phyloP scores from a whole-genome alignment of 2,888 invertebrate species.

The Mythimna ferrago region DNA sequence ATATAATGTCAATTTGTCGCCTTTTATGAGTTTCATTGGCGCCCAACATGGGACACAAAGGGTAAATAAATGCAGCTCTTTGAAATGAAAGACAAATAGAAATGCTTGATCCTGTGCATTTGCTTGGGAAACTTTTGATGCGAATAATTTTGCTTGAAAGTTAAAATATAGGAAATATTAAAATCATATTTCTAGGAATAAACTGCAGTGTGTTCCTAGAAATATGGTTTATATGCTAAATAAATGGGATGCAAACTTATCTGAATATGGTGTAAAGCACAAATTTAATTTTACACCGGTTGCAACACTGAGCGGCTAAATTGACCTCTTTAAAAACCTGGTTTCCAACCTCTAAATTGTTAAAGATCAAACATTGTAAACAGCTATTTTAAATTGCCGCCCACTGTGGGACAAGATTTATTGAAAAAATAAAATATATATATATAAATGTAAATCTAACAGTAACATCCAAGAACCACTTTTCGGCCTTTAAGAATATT shows the following conservation, averaged over 20 bases:
- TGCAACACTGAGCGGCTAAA: not conserved
- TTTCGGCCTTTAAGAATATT: not conserved
- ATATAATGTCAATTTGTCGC: conserved; percentile 78
- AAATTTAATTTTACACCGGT: not conserved
- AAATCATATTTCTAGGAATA: not conserved
- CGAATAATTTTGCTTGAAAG: not conserved
- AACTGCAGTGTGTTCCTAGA: not conserved
- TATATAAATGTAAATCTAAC: not conserved
- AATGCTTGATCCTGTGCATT: not conserved
- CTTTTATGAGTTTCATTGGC: conserved; percentile 76
- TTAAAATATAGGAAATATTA: not conserved
- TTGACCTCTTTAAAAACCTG: not conserved
- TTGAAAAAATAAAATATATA: not conserved
- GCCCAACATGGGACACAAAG: conserved; percentile 74
- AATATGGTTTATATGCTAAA: not conserved
- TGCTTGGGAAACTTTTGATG: conserved; percentile 3
- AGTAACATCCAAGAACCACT: not conserved
- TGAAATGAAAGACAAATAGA: conserved; percentile 38
- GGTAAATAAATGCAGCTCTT: conserved; percentile 51
- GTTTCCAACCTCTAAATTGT: not conserved
- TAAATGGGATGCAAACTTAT: no score
- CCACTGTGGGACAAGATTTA: not conserved
- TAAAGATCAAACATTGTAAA: not conserved
- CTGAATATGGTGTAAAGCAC: not conserved
- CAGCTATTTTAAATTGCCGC: conserved; percentile 5